Base-by-base conservation (phyloP, 2,113 vertebrate species). In the Ornithorhynchus anatinus region DNA sequence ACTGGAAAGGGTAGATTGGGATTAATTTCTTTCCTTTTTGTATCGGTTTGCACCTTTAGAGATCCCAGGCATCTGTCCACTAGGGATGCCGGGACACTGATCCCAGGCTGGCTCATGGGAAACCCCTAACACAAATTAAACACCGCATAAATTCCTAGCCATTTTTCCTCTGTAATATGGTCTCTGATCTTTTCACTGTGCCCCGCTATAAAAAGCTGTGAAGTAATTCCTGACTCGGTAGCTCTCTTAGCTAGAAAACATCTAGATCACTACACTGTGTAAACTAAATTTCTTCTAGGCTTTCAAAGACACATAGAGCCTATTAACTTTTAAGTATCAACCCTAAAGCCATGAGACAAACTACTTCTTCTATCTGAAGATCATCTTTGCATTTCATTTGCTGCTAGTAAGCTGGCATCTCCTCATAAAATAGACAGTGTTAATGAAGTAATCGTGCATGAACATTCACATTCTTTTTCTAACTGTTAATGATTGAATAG, bases 371-470 rank as follows among this genome's bases (percentile, higher is more conserved):
- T 79, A 47, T 59, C 48, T 66, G 1, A 76, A 59, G 40, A 69
- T 47, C 2, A 2, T 73, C 29, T 52, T 71, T 45, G 42, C 29
- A 69, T 45, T 3, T 58, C 32, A 62, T 79, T 81, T 79, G 36
- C 36, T 52, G 10, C 35, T 62, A 13, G 15, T 65, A 69, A 17
- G 11, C 13, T 75, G 38, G 16, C 7, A 50, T 64, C 31, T 70
- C 42, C 53, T 62, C n/a, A 45, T 38, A 52, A 66, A 75, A 25
- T n/a, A 74, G 45, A 44, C 16, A 38, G 15, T 47, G 38, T 7
- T 77, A 72, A 77, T 70, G 63, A 81, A 77, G 25, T 75, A 72
- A 38, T 50, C 42, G 57, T 45, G n/a, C 36, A 32, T 51, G 67
- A 77, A 68, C 22, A 48, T 63, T 69, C 63, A 27, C 19, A 45